phyloP scores from a whole-genome alignment of 2,888 invertebrate genomes.

The Sinotaia quadrata region DNA sequence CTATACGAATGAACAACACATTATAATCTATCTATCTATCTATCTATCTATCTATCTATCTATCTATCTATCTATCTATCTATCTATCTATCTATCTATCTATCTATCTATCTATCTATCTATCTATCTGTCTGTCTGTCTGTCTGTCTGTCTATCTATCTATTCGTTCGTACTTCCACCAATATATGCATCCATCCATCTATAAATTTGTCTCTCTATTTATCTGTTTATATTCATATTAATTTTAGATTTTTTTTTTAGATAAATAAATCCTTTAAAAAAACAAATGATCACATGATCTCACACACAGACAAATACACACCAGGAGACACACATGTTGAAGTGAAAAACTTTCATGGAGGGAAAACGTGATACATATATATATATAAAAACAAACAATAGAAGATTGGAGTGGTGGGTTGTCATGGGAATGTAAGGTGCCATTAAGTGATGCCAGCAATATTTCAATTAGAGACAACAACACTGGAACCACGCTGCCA shows the following conservation, averaged over 20 bases:
- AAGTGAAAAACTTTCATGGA: too few relatives aligned
- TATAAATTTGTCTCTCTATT: not conserved
- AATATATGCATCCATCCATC: not conserved
- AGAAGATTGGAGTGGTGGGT: too few relatives aligned
- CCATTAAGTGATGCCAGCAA: too few relatives aligned
- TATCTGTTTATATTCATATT: not conserved
- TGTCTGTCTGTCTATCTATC: not conserved
- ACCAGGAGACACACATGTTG: not conserved
- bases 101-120: conserved; percentile 6
- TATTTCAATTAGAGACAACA: too few relatives aligned
- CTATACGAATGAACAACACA: too few relatives aligned
- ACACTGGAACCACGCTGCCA: too few relatives aligned
- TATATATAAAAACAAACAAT: not conserved
- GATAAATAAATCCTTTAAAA: not conserved
- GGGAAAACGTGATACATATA: not conserved
- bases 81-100: not conserved
- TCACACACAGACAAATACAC: not conserved
- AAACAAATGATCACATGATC: not conserved
- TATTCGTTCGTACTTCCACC: not conserved
- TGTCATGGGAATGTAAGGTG: too few relatives aligned
- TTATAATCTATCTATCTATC: not conserved
- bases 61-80: not conserved
- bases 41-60: not conserved
- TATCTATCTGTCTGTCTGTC: not conserved
- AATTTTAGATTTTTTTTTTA: not conserved